phyloP scores from a whole-genome alignment of 2,888 invertebrate genomes.

The Oscheius sp. region DNA sequence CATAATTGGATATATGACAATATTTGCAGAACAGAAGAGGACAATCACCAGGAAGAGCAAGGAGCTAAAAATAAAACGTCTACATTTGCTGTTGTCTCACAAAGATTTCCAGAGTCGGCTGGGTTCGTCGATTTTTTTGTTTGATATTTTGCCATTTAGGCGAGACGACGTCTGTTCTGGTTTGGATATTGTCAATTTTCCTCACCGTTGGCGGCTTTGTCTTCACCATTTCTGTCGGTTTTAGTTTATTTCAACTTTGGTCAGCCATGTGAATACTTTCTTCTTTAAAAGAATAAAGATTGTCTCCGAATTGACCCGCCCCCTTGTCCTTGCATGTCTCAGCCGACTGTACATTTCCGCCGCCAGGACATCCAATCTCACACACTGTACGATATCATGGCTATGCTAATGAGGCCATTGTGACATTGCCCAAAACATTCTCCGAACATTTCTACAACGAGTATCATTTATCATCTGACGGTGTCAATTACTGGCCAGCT shows the following conservation, averaged over 20 bases:
- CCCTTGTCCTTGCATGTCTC: slow-evolving; percentile 9
- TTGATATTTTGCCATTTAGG: too few relatives aligned
- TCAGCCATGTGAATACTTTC: not conserved
- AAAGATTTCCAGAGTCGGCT: too few relatives aligned
- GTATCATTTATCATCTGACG: not conserved
- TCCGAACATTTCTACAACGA: not conserved
- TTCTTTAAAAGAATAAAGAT: slow-evolving; percentile 7
- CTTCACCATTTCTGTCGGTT: too few relatives aligned
- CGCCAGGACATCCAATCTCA: slow-evolving; percentile 1
- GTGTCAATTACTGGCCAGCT: not conserved
- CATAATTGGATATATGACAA: too few relatives aligned
- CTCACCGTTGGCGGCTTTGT: too few relatives aligned
- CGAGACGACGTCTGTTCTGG: too few relatives aligned
- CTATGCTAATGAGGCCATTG: slow-evolving; percentile 32
- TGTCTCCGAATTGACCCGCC: not conserved
- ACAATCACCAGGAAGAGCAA: too few relatives aligned
- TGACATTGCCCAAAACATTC: slow-evolving; percentile 15
- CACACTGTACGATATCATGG: slow-evolving; percentile 24
- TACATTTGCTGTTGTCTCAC: too few relatives aligned
- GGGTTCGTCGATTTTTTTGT: too few relatives aligned
- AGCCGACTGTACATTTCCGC: slow-evolving; percentile 28
- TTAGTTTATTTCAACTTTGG: not conserved
- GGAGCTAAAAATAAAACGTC: too few relatives aligned
- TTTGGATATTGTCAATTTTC: too few relatives aligned
- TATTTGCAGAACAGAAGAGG: too few relatives aligned